phyloP scores from a whole-genome alignment of 35 echinoderm and acorn worm species.

The Acanthaster planci region DNA sequence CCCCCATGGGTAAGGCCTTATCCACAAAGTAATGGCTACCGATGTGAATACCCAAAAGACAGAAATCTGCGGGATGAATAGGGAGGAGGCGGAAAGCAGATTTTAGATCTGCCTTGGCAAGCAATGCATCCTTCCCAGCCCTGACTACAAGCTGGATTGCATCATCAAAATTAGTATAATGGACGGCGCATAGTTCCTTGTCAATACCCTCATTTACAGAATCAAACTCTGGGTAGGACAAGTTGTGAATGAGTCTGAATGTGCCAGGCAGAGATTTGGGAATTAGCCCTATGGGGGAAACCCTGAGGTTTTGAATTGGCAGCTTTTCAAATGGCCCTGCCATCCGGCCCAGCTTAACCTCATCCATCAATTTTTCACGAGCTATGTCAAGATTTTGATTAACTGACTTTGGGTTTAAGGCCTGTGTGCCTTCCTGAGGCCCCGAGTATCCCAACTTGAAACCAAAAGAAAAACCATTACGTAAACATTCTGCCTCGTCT shows the following conservation, averaged over 20 bases:
- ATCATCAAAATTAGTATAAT: background rate
- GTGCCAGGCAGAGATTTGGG: background rate
- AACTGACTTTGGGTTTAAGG: background rate
- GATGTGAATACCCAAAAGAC: slow-evolving; percentile 6
- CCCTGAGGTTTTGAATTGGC: background rate
- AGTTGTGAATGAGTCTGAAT: slow-evolving; percentile 6
- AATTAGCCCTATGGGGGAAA: background rate
- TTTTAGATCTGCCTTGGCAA: slow-evolving; percentile 17
- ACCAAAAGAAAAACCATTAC: background rate
- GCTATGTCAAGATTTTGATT: background rate
- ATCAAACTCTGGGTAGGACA: background rate
- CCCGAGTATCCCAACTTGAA: background rate
- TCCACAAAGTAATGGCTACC: background rate
- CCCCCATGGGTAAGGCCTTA: background rate
- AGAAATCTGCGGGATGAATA: background rate
- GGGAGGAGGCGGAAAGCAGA: background rate
- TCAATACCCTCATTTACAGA: background rate
- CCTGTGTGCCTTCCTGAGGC: background rate
- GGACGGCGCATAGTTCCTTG: background rate
- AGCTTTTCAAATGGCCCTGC: background rate
- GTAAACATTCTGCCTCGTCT: background rate
- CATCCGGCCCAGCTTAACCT: background rate
- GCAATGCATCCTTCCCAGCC: background rate
- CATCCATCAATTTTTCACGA: background rate
- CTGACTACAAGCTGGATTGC: background rate